Evolutionary conservation across 1,140 invertebrate species (phyloP).

Genomic region (Sweltsa coloradensis): DNA sequence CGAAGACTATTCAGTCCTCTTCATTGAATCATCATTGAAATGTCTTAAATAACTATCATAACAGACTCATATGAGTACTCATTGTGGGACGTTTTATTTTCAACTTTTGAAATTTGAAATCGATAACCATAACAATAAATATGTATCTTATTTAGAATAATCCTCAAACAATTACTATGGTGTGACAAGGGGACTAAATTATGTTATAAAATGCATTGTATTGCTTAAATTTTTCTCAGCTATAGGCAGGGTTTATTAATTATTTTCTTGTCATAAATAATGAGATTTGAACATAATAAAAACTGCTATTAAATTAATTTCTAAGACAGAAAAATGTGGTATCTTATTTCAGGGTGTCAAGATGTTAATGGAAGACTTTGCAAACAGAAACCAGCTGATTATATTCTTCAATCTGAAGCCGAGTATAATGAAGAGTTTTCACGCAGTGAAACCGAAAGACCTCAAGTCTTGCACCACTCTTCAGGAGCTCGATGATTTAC

Average conservation of each 20-base stretch:
- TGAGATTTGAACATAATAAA: background rate
- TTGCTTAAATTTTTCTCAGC: background rate
- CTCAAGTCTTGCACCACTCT: slow-evolving; percentile 50
- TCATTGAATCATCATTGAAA: too few species aligned
- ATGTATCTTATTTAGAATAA: too few species aligned
- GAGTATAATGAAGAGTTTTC: slow-evolving; percentile 51
- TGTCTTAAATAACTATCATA: too few species aligned
- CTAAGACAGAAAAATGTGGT: slow-evolving; percentile 10
- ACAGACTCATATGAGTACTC: too few species aligned
- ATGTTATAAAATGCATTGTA: slow-evolving; percentile 4
- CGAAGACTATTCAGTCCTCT: too few species aligned
- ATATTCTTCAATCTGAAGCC: slow-evolving; percentile 65
- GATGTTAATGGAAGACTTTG: slow-evolving; percentile 58
- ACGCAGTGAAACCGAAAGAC: slow-evolving; percentile 52
- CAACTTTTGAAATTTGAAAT: too few species aligned
- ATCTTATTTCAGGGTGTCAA: slow-evolving; percentile 48
- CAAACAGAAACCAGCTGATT: slow-evolving; percentile 52
- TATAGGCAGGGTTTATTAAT: slow-evolving; percentile 8
- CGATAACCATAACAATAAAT: too few species aligned
- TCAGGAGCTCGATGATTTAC: slow-evolving; percentile 44
- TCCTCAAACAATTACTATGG: too few species aligned
- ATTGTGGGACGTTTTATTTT: too few species aligned
- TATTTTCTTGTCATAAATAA: slow-evolving; percentile 1
- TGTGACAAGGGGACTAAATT: too few species aligned
- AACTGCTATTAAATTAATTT: slow-evolving; percentile 15